Evolutionary conservation across 2,797 vertebrate genomes (phyloP).

Genomic region (Sebastes glaucus): DNA sequence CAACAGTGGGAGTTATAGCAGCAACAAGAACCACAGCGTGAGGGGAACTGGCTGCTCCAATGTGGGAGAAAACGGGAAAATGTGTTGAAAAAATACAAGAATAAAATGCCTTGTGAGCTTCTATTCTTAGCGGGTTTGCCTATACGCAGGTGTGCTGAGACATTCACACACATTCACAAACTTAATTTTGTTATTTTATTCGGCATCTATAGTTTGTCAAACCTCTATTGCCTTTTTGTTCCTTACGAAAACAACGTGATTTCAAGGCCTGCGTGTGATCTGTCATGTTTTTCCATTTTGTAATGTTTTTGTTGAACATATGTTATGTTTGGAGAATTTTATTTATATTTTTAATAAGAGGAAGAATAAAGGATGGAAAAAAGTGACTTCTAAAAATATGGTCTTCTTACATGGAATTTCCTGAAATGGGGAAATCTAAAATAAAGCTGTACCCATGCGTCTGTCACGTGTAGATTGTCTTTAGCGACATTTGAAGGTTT

Average conservation of each 20-base stretch:
- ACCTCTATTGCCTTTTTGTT: neutral
- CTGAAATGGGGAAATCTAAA: neutral
- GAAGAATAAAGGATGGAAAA: neutral
- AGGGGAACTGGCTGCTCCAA: conserved; percentile 36
- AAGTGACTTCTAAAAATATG: neutral
- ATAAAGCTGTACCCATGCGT: neutral
- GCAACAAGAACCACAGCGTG: conserved; percentile 15
- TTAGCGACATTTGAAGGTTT: neutral
- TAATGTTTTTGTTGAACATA: neutral
- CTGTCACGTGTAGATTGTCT: neutral
- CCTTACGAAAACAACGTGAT: neutral
- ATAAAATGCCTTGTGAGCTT: neutral
- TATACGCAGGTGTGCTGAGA: conserved; percentile 17
- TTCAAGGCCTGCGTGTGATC: neutral
- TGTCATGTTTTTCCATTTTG: neutral
- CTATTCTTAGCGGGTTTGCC: neutral
- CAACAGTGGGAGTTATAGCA: conserved; percentile 58
- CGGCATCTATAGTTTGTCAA: neutral
- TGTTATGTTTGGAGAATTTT: neutral
- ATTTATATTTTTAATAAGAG: neutral
- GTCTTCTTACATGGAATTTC: neutral
- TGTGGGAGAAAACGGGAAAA: conserved; percentile 51
- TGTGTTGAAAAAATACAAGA: conserved; percentile 31
- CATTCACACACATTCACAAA: neutral
- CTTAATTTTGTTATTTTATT: neutral